phyloP scores from a whole-genome alignment of 2,888 invertebrate species.

The Fragum fragum region DNA sequence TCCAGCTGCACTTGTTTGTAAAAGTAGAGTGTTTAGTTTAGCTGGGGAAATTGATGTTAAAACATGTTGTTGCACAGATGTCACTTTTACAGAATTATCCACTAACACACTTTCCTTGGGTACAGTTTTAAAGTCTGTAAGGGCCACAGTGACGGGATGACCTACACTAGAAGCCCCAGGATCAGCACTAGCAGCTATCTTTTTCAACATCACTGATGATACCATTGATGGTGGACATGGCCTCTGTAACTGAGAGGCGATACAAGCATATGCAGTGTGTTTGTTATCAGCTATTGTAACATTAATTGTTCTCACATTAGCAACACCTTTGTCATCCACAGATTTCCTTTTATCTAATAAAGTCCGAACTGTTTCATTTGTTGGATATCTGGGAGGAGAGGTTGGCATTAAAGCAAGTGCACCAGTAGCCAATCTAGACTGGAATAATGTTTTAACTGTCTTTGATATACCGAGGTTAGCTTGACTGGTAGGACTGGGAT shows the following conservation, averaged over 20 bases:
- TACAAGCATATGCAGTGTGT: constrained; percentile 36
- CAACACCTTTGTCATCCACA: constrained; percentile 36
- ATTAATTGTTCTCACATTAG: not conserved
- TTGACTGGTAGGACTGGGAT: not conserved
- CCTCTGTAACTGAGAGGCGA: constrained; percentile 39
- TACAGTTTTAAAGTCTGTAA: constrained; percentile 1
- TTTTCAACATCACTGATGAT: constrained; percentile 30
- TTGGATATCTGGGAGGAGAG: constrained; percentile 77
- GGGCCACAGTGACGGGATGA: not conserved
- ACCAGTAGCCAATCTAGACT: constrained; percentile 20
- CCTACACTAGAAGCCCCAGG: not conserved
- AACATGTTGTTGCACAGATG: constrained; percentile 55
- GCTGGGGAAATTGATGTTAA: constrained; percentile 64
- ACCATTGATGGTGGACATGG: constrained; percentile 12
- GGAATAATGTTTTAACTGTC: constrained; percentile 19
- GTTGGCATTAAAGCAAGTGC: constrained; percentile 34
- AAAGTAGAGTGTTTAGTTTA: constrained; percentile 66
- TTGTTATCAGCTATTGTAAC: not conserved
- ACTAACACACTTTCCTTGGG: not conserved
- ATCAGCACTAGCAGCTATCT: constrained; percentile 21
- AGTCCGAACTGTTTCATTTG: constrained; percentile 84
- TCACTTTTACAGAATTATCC: constrained; percentile 3
- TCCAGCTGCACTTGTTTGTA: constrained; percentile 70
- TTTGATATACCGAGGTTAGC: constrained; percentile 7
- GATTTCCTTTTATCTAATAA: constrained; percentile 80